Evolutionary conservation across 2,888 invertebrate species (phyloP).

Genomic region (Agriopis marginaria): DNA sequence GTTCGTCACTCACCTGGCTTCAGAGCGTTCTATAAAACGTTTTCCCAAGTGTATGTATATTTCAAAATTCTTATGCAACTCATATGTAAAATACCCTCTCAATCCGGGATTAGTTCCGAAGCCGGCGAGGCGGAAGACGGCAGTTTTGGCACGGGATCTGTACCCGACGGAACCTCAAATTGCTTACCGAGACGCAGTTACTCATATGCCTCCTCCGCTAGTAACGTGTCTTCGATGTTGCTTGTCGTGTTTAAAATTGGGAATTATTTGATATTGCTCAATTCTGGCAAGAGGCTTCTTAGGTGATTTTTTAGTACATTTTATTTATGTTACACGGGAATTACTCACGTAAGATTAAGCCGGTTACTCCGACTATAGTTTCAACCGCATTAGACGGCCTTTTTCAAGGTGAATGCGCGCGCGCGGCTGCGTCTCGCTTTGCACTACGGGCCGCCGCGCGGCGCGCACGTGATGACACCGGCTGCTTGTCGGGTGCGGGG

Average conservation of each 20-base stretch:
- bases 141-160: conserved; percentile 76
- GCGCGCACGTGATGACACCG: no score
- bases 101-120: conserved; percentile 56
- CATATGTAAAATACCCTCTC: conserved; percentile 36
- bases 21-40: neutral
- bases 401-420: no score
- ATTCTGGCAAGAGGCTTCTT: neutral
- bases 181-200: conserved; percentile 77
- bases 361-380: no score
- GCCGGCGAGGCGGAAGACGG: conserved; percentile 67
- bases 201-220: conserved; percentile 71
- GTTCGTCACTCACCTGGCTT: neutral
- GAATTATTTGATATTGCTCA: neutral
- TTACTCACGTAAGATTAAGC: no score
- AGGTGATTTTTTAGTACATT: no score
- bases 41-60: neutral
- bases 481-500: no score
- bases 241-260: conserved; percentile 43
- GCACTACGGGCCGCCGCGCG: no score
- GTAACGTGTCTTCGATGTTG: conserved; percentile 55
- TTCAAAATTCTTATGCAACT: conserved; percentile 8
- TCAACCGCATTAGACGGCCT: no score
- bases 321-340: no score
- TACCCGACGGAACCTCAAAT: conserved; percentile 77
- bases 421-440: no score